Evolutionary conservation across 2,888 invertebrate genomes (phyloP).

Genomic region (Mythimna albipuncta): DNA sequence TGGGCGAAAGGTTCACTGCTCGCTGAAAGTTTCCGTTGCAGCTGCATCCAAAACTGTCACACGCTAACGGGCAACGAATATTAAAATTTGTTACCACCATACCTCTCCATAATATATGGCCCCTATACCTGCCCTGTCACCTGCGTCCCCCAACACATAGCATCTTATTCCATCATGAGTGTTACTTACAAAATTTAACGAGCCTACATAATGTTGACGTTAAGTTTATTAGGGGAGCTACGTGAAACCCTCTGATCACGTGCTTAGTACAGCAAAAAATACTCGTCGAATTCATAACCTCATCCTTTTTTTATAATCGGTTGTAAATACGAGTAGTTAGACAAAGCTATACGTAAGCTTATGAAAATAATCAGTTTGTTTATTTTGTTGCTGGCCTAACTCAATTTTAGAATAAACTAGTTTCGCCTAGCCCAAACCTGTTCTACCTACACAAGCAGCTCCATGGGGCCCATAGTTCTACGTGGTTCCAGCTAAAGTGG

Average conservation of each 20-base stretch:
- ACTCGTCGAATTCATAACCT: not conserved
- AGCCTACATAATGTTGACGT: conserved; percentile 10
- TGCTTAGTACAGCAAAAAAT: not conserved
- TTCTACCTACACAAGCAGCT: too few species aligned
- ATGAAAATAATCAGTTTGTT: too few species aligned
- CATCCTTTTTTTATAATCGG: not conserved
- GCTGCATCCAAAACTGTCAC: conserved; percentile 25
- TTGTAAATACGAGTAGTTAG: not conserved
- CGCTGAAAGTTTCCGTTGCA: conserved; percentile 18
- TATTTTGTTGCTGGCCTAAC: too few species aligned
- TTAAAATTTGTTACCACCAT: conserved; percentile 6
- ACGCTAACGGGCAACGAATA: conserved; percentile 5
- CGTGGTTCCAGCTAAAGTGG: too few species aligned
- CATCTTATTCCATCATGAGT: conserved; percentile 17
- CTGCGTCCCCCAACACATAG: conserved; percentile 1
- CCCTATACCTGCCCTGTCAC: not conserved
- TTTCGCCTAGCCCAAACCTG: too few species aligned
- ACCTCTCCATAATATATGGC: not conserved
- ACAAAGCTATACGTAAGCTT: not conserved
- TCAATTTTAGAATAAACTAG: too few species aligned
- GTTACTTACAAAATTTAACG: conserved; percentile 28
- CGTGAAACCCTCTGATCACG: not conserved
- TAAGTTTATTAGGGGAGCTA: conserved; percentile 12
- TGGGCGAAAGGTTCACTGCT: not conserved
- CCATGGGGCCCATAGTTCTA: too few species aligned